Base-by-base conservation (phyloP, 92 coral and sea anemone species). In the Epizoanthus ramosus region DNA sequence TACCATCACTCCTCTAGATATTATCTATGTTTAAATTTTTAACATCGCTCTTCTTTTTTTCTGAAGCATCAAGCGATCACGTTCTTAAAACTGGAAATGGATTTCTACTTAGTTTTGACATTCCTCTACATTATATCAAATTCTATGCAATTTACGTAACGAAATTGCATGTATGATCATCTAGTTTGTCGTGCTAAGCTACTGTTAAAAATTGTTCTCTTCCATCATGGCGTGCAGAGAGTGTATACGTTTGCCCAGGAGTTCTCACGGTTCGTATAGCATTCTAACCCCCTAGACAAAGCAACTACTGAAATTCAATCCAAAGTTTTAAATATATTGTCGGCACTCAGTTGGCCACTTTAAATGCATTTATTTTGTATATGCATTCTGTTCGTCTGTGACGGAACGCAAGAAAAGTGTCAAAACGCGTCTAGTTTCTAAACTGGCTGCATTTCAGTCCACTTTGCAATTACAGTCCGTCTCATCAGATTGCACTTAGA, bases 271-370 rank as follows among this genome's bases (percentile, higher is more conserved):
- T 56, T 23, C 68, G 39, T 4, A 15, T 75, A 21, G 64, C 66
- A 28, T 33, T 75, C 3, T 16, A 9, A 75, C 68, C 80, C 17
- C 47, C 18, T 57, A 57, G 31, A 57, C 68, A 75, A 75, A 75
- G 53, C 80, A 75, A 75, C 21, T 57, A 75, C 21, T 57, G 80
- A 75, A 75, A 75, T 75, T 52, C 47, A 25, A 75, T 75, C 68
- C 67, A 31, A 37, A 56, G 41, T 35, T 75, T 75, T 41, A 75
- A 31, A 31, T 43, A 56, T 12, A 73, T 37, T 39, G 35, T 61
- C 14, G 22, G 17, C 33, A 54, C 3, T 33, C 53, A 75, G 25
- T 41, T 75, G 52, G 65, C 15, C 18, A 25, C n/a, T 75, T 75
- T 75, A n/a, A 17, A 50, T 12, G 15, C 54, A 50, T 50, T 50